Evolutionary conservation across 1,140 invertebrate species (phyloP).

Genomic region (Hydropsyche tenuis): DNA sequence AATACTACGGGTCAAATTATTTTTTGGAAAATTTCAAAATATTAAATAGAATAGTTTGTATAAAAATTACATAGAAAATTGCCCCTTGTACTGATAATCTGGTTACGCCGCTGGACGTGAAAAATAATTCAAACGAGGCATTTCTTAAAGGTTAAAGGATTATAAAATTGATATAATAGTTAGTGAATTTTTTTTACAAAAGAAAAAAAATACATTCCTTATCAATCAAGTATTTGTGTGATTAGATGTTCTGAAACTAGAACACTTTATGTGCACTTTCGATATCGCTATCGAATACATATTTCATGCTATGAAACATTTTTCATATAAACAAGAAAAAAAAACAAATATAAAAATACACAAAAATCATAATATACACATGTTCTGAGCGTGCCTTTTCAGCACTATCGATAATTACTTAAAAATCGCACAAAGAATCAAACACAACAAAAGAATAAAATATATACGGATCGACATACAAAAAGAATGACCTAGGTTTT

Average conservation of each 20-base stretch:
- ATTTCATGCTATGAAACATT: constrained; percentile 15
- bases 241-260: background rate
- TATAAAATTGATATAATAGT: background rate
- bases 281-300: background rate
- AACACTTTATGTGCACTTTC: background rate
- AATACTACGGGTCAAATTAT: too few species aligned
- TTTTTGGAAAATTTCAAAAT: too few species aligned
- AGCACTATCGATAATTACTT: constrained; percentile 6
- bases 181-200: background rate
- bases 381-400: background rate
- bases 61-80: too few species aligned
- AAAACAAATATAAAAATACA: background rate
- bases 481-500: constrained; percentile 11
- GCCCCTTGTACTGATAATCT: too few species aligned
- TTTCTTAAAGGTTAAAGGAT: background rate
- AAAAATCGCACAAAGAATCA: constrained; percentile 2
- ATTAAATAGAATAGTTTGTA: too few species aligned
- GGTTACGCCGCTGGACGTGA: too few species aligned
- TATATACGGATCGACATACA: background rate
- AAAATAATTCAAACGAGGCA: too few species aligned
- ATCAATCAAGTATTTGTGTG: background rate
- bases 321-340: background rate
- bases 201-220: background rate
- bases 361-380: background rate
- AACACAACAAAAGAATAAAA: constrained; percentile 17